A percentile compares a stretch with the other conserved stretches of the same genome.
phyloP scores from a whole-genome alignment of 2,888 invertebrate genomes.

The Hymenopus coronatus region DNA sequence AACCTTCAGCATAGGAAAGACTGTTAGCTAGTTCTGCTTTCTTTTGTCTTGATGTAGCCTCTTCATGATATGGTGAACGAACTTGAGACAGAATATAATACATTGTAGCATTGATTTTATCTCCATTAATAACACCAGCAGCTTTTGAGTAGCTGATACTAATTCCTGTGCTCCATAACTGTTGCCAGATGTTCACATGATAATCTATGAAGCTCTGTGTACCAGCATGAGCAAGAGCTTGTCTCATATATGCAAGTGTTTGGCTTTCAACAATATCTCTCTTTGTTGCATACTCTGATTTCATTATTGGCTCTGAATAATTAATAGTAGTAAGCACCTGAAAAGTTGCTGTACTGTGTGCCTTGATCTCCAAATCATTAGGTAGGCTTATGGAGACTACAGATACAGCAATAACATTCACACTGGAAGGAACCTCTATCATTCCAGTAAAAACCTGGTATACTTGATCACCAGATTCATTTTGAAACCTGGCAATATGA shows the following conservation, averaged over 20 bases:
- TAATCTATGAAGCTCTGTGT: constrained; percentile 58
- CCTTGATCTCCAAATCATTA: constrained; percentile 49
- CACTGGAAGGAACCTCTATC: constrained; percentile 53
- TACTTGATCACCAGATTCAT: constrained; percentile 55
- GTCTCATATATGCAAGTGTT: constrained; percentile 63
- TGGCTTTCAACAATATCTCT: constrained; percentile 59
- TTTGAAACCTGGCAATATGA: constrained; percentile 51
- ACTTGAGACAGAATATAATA: constrained; percentile 84
- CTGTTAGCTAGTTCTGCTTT: constrained; percentile 62
- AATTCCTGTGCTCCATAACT: constrained; percentile 82
- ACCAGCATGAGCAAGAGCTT: constrained; percentile 56
- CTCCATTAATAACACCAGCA: constrained; percentile 77
- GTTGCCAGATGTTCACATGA: constrained; percentile 71
- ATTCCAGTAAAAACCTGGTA: constrained; percentile 61
- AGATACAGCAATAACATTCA: constrained; percentile 59
- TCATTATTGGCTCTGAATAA: constrained; percentile 61
- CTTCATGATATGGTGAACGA: constrained; percentile 69
- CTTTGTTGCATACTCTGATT: constrained; percentile 53
- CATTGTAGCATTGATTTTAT: constrained; percentile 86
- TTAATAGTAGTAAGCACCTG: constrained; percentile 63
- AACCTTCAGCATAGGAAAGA: constrained; percentile 78
- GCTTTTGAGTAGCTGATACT: constrained; percentile 85
- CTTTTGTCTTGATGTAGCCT: constrained; percentile 52
- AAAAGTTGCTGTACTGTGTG: constrained; percentile 58
- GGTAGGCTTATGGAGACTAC: constrained; percentile 64